Percentiles rank a stretch among this genome's conserved stretches.
phyloP scores from a whole-genome alignment of 2,113 vertebrate genomes.

The Gulo gulo region DNA sequence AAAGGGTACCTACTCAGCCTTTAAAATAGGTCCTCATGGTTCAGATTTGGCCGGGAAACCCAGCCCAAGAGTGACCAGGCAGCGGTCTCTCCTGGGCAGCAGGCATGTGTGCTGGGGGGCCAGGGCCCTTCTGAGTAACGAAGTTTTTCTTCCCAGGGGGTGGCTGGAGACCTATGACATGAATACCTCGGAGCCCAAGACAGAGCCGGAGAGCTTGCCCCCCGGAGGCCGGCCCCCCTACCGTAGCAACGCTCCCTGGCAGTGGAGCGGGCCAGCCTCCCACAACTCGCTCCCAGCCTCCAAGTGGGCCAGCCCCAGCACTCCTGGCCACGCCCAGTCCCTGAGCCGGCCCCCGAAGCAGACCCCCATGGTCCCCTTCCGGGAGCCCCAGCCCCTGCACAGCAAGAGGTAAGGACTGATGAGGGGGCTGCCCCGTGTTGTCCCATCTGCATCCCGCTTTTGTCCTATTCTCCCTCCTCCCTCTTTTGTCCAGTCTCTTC shows the following conservation, averaged over 20 bases:
- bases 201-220: conserved; percentile 85
- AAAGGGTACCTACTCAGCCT: neutral
- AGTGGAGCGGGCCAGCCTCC: conserved; percentile 89
- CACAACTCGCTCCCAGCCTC: conserved; percentile 82
- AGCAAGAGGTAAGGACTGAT: conserved; percentile 87
- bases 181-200: conserved; percentile 88
- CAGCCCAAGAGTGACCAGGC: rapidly evolving
- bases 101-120: neutral
- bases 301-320: conserved; percentile 84
- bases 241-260: conserved; percentile 85
- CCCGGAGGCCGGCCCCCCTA: conserved; percentile 87
- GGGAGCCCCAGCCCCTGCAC: conserved; percentile 88
- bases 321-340: conserved; percentile 75
- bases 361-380: conserved; percentile 84
- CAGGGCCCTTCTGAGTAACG: neutral
- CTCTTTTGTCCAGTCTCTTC: neutral
- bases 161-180: conserved; percentile 92
- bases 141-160: conserved; percentile 83
- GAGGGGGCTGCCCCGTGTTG: too few species aligned
- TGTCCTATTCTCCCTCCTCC: neutral
- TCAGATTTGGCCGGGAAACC: neutral
- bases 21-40: neutral
- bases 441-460: neutral
- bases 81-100: neutral
- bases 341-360: conserved; percentile 84